These are phyloP conservation scores for Drosophila serrata DNA, from an alignment of 1,140 invertebrate species.

Conservation along the genomic window DNA sequence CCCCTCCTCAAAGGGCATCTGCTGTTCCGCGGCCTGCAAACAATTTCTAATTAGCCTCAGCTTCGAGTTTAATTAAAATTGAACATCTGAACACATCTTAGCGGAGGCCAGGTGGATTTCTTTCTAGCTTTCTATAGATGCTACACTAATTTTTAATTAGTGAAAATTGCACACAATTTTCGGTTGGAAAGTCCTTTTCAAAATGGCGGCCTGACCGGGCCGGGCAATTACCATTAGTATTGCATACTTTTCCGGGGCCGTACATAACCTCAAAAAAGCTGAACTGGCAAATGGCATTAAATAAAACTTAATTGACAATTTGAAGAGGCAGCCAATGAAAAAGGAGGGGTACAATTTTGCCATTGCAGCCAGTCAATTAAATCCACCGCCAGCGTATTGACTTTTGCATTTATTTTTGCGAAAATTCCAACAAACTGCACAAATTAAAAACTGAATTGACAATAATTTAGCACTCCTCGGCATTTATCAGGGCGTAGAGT, in stretches of 20 bases:
- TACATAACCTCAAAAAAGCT: slow-evolving; percentile 71
- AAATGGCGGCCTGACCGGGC: slow-evolving; percentile 59
- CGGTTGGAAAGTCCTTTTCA: slow-evolving; percentile 33
- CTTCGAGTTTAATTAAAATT: slow-evolving; percentile 80
- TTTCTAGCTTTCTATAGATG: slow-evolving; percentile 17
- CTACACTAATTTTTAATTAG: slow-evolving; percentile 80
- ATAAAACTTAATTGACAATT: slow-evolving; percentile 85
- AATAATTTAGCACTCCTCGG: slow-evolving; percentile 81
- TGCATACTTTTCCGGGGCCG: slow-evolving; percentile 68
- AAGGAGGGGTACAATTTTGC: background rate
- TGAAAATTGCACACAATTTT: slow-evolving; percentile 73
- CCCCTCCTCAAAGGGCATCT: slow-evolving; percentile 48
- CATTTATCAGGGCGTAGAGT: slow-evolving; percentile 46
- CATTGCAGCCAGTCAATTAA: slow-evolving; percentile 77
- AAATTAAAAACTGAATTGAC: slow-evolving; percentile 81
- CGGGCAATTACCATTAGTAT: slow-evolving; percentile 71
- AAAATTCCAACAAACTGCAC: slow-evolving; percentile 73
- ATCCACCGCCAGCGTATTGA: slow-evolving; percentile 52
- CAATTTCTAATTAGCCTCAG: slow-evolving; percentile 76
- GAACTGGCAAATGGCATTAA: slow-evolving; percentile 78
- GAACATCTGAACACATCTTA: slow-evolving; percentile 40
- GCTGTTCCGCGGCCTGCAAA: slow-evolving; percentile 51
- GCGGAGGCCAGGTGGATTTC: slow-evolving; percentile 70
- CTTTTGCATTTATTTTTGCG: slow-evolving; percentile 78
- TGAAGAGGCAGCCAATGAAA: slow-evolving; percentile 52